Evolutionary conservation across 2,113 vertebrate genomes (phyloP).

Genomic region (Tinamus guttatus): DNA sequence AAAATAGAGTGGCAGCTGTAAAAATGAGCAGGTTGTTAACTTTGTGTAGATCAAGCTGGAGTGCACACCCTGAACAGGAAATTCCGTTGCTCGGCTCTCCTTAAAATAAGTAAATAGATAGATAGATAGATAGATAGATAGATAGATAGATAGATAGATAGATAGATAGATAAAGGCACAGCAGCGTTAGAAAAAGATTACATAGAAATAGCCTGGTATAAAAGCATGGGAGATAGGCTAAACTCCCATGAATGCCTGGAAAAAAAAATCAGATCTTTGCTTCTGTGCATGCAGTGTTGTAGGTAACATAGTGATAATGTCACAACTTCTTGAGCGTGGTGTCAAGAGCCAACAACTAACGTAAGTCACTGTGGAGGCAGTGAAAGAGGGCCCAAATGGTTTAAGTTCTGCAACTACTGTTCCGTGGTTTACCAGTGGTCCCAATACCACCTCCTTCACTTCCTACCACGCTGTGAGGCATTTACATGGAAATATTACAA

Average conservation of each 20-base stretch:
- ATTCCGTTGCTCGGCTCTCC: not conserved
- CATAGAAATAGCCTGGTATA: not conserved
- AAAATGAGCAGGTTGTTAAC: not conserved
- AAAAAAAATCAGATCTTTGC: not conserved
- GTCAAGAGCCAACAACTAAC: not conserved
- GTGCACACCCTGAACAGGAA: not conserved
- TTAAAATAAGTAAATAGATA: not conserved
- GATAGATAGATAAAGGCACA: not conserved
- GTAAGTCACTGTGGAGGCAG: not conserved
- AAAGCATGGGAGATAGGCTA: not conserved
- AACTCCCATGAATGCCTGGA: not conserved
- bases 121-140: not conserved
- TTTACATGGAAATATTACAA: not conserved
- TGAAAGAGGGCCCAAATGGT: not conserved
- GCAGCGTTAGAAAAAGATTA: constrained; percentile 3
- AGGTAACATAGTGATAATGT: not conserved
- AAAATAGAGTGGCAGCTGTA: not conserved
- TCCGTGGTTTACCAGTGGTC: not conserved
- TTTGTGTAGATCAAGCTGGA: not conserved
- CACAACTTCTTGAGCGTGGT: not conserved
- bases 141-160: not conserved
- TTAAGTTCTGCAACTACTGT: not conserved
- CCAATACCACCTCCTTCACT: not conserved
- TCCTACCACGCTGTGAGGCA: not conserved
- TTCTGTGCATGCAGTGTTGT: not conserved